A percentile compares a stretch with the other conserved stretches of the same genome.
These are phyloP conservation scores for Onychomys arenicola DNA, from an alignment of 2,797 vertebrate species.

Conservation along the genomic window DNA sequence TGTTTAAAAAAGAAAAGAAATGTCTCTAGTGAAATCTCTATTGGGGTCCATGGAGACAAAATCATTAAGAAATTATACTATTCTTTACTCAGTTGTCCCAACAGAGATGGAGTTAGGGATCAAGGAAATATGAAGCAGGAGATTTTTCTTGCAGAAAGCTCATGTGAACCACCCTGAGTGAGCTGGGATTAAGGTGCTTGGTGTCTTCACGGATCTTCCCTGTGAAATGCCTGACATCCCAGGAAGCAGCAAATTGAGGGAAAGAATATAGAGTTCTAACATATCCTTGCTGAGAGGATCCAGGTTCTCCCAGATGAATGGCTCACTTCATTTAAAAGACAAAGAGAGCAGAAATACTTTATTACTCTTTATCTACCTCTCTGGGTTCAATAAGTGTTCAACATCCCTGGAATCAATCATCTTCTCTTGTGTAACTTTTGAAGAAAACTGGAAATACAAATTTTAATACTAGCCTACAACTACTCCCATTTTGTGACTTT, in stretches of 20 bases:
- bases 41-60: not conserved
- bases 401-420: not conserved
- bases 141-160: not conserved
- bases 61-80: not conserved
- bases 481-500: not conserved
- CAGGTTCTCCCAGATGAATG: not conserved
- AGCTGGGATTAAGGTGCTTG: not conserved
- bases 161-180: not conserved
- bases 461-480: not conserved
- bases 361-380: not conserved
- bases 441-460: not conserved
- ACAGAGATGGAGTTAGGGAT: not conserved
- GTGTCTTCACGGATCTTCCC: not conserved
- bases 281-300: fast-evolving
- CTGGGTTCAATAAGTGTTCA: not conserved
- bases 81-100: not conserved
- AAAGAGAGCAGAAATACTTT: not conserved
- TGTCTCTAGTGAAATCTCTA: not conserved
- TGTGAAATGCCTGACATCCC: not conserved
- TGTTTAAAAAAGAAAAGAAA: not conserved
- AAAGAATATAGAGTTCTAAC: fast-evolving
- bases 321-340: not conserved
- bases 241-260: no score
- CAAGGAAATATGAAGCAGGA: not conserved
- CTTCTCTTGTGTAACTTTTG: not conserved